These are phyloP conservation scores for Cantharis rustica DNA, from an alignment of 2,888 invertebrate genomes.

Conservation along the genomic window DNA sequence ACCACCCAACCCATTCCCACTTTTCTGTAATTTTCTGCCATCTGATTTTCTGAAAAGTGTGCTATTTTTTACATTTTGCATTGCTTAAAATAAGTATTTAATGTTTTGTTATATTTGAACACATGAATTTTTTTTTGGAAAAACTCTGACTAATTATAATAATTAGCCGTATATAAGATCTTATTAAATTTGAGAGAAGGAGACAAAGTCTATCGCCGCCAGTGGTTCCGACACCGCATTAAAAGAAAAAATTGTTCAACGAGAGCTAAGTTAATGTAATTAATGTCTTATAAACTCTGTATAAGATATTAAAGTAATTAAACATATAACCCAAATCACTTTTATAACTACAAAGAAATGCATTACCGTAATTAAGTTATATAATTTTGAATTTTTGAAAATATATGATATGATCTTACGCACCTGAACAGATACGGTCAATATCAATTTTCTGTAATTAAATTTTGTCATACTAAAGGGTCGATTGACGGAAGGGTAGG, in stretches of 20 bases:
- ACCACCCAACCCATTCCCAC: too few relatives aligned
- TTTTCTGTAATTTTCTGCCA: too few relatives aligned
- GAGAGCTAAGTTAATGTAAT: not conserved
- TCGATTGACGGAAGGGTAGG: constrained; percentile 37
- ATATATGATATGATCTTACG: constrained; percentile 21
- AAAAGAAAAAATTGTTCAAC: not conserved
- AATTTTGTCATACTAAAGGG: constrained; percentile 42
- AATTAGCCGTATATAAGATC: too few relatives aligned
- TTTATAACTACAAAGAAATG: not conserved
- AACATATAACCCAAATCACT: not conserved
- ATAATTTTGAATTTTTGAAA: constrained; percentile 16
- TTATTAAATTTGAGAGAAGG: too few relatives aligned
- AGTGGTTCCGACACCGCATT: not conserved
- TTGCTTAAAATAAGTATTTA: too few relatives aligned
- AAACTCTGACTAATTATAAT: too few relatives aligned
- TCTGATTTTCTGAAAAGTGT: too few relatives aligned
- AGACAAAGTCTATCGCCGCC: too few relatives aligned
- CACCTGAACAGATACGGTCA: constrained; percentile 46
- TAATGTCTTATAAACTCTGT: not conserved
- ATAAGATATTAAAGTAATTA: not conserved
- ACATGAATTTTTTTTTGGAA: too few relatives aligned
- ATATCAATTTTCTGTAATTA: constrained; percentile 47
- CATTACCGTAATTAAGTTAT: not conserved
- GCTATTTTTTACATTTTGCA: too few relatives aligned
- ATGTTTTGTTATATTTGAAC: too few relatives aligned